phyloP scores from a whole-genome alignment of 2,113 vertebrate genomes.

The Hippoglossus stenolepis region DNA sequence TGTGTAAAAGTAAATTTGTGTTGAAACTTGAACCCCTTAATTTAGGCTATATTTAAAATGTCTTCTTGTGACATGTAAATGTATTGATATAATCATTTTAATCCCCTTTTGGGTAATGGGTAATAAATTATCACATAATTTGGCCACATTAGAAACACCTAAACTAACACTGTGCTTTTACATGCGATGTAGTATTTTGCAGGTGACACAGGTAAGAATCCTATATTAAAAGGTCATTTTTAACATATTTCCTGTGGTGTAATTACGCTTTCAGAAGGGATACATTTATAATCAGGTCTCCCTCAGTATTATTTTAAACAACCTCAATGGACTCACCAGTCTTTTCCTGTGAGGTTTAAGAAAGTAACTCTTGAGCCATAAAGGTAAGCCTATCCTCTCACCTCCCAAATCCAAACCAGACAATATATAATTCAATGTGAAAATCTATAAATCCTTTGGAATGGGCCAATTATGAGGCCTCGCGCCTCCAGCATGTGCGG shows the following conservation, averaged over 20 bases:
- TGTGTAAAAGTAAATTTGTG: no score
- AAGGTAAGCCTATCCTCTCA: constrained; percentile 56
- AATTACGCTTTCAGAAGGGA: constrained; percentile 1
- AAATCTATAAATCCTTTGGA: constrained; percentile 72
- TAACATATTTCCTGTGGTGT: background rate
- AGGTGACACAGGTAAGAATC: background rate
- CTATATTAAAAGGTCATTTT: background rate
- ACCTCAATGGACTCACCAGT: constrained; percentile 28
- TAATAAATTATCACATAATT: background rate
- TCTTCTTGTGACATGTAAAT: no score
- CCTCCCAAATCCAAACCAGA: constrained; percentile 66
- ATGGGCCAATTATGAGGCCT: constrained; percentile 53
- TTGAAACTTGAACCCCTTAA: no score
- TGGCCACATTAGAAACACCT: background rate
- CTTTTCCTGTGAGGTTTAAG: constrained; percentile 44
- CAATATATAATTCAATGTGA: constrained; percentile 65
- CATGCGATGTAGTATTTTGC: background rate
- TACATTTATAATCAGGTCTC: constrained; percentile 3
- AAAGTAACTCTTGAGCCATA: constrained; percentile 47
- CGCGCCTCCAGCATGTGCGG: constrained; percentile 11
- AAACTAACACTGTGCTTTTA: background rate
- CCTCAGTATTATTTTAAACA: constrained; percentile 13
- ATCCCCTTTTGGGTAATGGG: background rate
- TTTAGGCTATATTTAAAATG: no score
- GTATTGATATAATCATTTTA: no score